Evolutionary conservation across 2,888 invertebrate genomes (phyloP), one percentile per base, ranked within the genome.

Genomic region (Stenoptilia bipunctidactyla): DNA sequence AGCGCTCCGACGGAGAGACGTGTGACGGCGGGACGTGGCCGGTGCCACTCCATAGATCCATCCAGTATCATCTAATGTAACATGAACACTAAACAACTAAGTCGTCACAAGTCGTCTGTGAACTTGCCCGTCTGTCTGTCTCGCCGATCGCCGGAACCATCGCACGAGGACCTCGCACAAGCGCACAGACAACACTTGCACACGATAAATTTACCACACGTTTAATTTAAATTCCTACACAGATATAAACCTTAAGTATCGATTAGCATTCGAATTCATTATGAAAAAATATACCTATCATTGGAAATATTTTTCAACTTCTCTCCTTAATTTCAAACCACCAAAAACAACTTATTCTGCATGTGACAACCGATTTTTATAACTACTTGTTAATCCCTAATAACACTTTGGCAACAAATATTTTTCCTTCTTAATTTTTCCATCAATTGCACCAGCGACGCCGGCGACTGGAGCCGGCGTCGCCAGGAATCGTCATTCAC

Each of bases 321-420:
- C 62, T 73, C 72, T 73, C 65, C 77, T 73, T 76, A 73, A 74
- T 67, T 64, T 72, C 77, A 65, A 75, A 77, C 76, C 77, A 69
- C 70, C 75, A 74, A 79, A 82, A 80, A 79, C 75, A 82, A 79
- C 75, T 79, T 76, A 79, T 79, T 76, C 77, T 77, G 82, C 69
- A 75, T 71, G 77, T 66, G 82, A 82, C 83, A 82, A 82, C 77
- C 82, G 72, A 77, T 75, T 71, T 68, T 74, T 74, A 77, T 67
- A 80, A 73, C 80, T 82, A 80, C 73, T 70, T 58, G 71, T 73
- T 70, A 66, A 82, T 71, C 64, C 68, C 76, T 82, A 83, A 82
- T 69, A 82, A 83, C 82, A 82, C 71, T 85, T 85, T 85, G 85
- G 85, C 85, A 85, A 85, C 85, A 83, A 83, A 79, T 75, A 70